A percentile compares a stretch with the other conserved stretches of the same genome.
Evolutionary conservation across 1,140 invertebrate genomes (phyloP).

Genomic region (Zelostemma sp.): DNA sequence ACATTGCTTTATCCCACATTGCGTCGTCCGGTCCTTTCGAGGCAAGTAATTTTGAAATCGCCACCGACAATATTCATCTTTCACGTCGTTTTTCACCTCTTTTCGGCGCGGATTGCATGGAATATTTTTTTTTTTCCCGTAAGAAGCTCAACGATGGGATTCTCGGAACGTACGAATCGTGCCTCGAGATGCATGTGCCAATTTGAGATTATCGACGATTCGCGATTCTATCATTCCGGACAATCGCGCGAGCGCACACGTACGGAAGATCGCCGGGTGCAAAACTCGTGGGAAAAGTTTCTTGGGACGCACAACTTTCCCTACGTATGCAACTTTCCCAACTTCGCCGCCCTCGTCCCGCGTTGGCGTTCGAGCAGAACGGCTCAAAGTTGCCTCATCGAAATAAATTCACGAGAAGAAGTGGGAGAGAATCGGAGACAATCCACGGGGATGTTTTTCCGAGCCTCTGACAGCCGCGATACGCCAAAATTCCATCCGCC

Average conservation of each 20-base stretch:
- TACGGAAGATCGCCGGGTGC: constrained; percentile 52
- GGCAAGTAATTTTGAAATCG: too few relatives aligned
- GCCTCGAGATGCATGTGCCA: constrained; percentile 28
- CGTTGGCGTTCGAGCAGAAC: constrained; percentile 54
- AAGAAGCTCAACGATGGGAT: too few relatives aligned
- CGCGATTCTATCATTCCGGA: constrained; percentile 37
- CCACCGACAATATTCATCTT: too few relatives aligned
- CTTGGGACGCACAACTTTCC: constrained; percentile 59
- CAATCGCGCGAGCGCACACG: constrained; percentile 41
- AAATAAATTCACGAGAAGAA: constrained; percentile 31
- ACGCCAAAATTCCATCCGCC: constrained; percentile 15
- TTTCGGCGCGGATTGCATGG: too few relatives aligned
- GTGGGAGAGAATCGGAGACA: constrained; percentile 16
- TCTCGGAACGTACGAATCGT: too few relatives aligned
- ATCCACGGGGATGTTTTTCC: constrained; percentile 24
- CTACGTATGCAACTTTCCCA: constrained; percentile 57
- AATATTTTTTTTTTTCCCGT: too few relatives aligned
- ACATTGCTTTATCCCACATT: too few relatives aligned
- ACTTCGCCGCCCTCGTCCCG: constrained; percentile 42
- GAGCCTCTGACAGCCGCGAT: constrained; percentile 13
- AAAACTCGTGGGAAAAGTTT: constrained; percentile 63
- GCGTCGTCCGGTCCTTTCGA: too few relatives aligned
- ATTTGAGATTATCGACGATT: constrained; percentile 39
- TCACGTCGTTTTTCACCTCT: too few relatives aligned
- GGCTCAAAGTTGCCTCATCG: constrained; percentile 45